Percentiles rank a stretch among this genome's conserved stretches.
These are phyloP conservation scores for Apocrypta bakeri DNA, from an alignment of 1,140 invertebrate genomes.

Conservation along the genomic window DNA sequence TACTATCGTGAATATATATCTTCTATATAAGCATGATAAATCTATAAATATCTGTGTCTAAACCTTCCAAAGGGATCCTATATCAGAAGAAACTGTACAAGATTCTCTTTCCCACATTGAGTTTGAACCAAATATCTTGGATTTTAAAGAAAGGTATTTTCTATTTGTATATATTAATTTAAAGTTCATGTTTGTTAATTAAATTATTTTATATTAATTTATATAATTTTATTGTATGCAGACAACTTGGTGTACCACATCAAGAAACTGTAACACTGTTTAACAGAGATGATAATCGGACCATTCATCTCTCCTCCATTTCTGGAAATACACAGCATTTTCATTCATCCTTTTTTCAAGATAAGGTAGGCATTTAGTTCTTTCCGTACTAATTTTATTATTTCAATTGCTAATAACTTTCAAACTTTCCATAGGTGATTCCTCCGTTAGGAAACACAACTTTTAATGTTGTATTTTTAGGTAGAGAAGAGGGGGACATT, in stretches of 20 bases:
- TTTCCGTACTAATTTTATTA: not conserved
- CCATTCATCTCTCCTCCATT: constrained; percentile 89
- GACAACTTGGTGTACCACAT: constrained; percentile 88
- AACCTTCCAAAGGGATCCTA: constrained; percentile 62
- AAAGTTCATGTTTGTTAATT: not conserved
- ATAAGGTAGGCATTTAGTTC: constrained; percentile 79
- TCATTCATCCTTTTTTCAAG: constrained; percentile 94
- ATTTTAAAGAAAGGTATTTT: constrained; percentile 70
- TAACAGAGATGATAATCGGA: constrained; percentile 85
- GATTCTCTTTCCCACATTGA: constrained; percentile 65
- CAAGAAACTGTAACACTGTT: constrained; percentile 86
- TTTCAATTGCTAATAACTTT: constrained; percentile 48
- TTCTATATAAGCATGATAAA: not conserved
- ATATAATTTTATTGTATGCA: constrained; percentile 63
- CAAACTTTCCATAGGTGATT: constrained; percentile 79
- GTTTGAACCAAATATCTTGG: constrained; percentile 69
- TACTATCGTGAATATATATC: not conserved
- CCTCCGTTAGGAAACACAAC: constrained; percentile 93
- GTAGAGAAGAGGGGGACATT: constrained; percentile 90
- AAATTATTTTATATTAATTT: not conserved
- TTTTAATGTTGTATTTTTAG: constrained; percentile 96
- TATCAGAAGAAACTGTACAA: constrained; percentile 63
- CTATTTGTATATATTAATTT: not conserved
- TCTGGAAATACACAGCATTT: constrained; percentile 91
- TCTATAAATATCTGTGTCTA: constrained; percentile 11